phyloP scores from a whole-genome alignment of 2,888 invertebrate species.

The Drosophila anceps region DNA sequence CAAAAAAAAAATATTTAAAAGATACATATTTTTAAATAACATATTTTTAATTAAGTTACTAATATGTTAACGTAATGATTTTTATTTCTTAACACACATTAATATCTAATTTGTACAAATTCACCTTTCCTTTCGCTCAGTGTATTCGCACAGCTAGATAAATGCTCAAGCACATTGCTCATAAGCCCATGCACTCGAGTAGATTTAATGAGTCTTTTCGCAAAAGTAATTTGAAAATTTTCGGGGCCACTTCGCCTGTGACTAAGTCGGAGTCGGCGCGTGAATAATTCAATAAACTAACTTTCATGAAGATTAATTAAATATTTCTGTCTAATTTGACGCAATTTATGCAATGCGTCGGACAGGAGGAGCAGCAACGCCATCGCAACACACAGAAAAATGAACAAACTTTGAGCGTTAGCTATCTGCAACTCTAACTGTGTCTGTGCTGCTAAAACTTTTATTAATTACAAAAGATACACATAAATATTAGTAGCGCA shows the following conservation, averaged over 20 bases:
- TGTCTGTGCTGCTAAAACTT: slow-evolving; percentile 63
- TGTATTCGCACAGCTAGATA: background rate
- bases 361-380: background rate
- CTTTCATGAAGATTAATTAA: slow-evolving; percentile 78
- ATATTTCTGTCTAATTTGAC: slow-evolving; percentile 81
- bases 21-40: background rate
- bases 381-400: slow-evolving; percentile 51
- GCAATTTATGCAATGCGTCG: slow-evolving; percentile 74
- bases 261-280: slow-evolving; percentile 43
- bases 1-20: background rate
- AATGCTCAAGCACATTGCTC: slow-evolving; percentile 22
- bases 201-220: slow-evolving; percentile 67
- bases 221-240: slow-evolving; percentile 69
- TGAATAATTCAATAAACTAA: slow-evolving; percentile 77
- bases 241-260: slow-evolving; percentile 31
- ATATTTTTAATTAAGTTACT: background rate
- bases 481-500: slow-evolving; percentile 66
- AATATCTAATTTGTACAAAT: background rate
- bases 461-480: slow-evolving; percentile 80
- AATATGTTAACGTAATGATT: too few relatives aligned
- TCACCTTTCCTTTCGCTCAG: background rate
- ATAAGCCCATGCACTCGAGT: slow-evolving; percentile 36
- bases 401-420: slow-evolving; percentile 66
- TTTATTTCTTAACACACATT: background rate
- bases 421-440: slow-evolving; percentile 10